Conservation (phyloP, 2,113 vertebrate species). For the Axis porcinus region DNA sequence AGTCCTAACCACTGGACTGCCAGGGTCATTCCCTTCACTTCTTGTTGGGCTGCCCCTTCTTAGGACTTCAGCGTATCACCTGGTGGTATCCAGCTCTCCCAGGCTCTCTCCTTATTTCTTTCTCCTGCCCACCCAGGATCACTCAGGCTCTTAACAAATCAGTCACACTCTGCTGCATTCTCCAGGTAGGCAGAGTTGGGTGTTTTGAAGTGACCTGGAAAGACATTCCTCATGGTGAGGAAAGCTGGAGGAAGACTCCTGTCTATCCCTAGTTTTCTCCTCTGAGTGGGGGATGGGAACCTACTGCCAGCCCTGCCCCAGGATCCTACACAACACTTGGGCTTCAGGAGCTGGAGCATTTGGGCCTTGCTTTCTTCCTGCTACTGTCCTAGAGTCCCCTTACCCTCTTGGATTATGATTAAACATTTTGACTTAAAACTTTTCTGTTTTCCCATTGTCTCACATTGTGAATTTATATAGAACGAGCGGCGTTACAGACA, state of each 20-base stretch:
- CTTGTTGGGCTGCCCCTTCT: neutral
- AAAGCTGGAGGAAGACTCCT: neutral
- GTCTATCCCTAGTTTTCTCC: neutral
- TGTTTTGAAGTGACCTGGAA: neutral
- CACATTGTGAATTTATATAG: neutral
- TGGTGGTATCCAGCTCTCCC: neutral
- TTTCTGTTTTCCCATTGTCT: conserved; percentile 27
- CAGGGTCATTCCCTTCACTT: neutral
- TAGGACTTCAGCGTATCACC: neutral
- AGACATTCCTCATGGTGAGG: neutral
- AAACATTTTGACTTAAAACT: conserved; percentile 60
- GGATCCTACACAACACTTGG: neutral
- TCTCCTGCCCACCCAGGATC: neutral
- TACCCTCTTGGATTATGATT: conserved; percentile 38
- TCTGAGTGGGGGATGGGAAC: neutral
- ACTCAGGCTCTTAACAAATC: neutral
- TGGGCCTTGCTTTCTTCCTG: conserved; percentile 6
- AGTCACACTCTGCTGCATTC: neutral
- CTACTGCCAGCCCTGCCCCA: neutral
- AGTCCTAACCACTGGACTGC: neutral
- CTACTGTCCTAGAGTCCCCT: neutral
- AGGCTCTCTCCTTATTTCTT: neutral
- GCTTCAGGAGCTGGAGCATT: neutral
- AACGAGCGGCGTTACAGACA: neutral
- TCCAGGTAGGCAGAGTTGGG: neutral